phyloP scores from a whole-genome alignment of 2,113 vertebrate species.

The Phalacrocorax pelagicus region DNA sequence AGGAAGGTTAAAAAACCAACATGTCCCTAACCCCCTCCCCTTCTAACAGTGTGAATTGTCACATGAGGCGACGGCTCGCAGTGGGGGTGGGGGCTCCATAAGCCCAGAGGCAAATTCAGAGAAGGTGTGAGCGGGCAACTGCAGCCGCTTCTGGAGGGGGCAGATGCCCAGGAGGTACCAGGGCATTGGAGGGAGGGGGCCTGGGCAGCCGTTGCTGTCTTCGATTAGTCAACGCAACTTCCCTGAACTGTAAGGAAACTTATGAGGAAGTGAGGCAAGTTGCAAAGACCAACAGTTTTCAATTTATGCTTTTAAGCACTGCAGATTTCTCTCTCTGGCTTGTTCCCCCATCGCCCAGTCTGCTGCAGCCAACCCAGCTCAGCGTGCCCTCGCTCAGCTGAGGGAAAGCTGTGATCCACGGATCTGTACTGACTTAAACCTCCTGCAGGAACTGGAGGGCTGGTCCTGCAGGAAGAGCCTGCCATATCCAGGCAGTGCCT shows the following conservation, averaged over 20 bases:
- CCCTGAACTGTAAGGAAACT: neutral
- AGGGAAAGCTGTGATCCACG: neutral
- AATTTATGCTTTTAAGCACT: neutral
- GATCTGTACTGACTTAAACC: rapidly evolving
- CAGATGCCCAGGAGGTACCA: neutral
- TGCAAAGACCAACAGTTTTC: neutral
- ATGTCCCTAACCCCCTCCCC: neutral
- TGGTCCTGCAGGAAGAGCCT: neutral
- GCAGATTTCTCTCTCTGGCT: neutral
- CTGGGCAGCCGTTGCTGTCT: neutral
- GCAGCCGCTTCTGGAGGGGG: neutral
- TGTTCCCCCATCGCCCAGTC: rapidly evolving
- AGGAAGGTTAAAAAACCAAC: neutral
- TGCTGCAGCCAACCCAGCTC: neutral
- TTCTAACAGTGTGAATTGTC: neutral
- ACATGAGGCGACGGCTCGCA: neutral
- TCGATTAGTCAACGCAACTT: rapidly evolving
- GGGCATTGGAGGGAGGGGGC: neutral
- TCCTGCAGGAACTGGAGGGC: neutral
- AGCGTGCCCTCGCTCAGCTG: rapidly evolving
- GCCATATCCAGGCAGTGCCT: neutral
- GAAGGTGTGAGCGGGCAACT: neutral
- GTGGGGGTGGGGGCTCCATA: neutral
- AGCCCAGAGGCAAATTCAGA: neutral
- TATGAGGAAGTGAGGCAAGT: neutral